Conservation (phyloP, 2,797 vertebrate genomes). For the Cynodonichthys magdalenae region DNA sequence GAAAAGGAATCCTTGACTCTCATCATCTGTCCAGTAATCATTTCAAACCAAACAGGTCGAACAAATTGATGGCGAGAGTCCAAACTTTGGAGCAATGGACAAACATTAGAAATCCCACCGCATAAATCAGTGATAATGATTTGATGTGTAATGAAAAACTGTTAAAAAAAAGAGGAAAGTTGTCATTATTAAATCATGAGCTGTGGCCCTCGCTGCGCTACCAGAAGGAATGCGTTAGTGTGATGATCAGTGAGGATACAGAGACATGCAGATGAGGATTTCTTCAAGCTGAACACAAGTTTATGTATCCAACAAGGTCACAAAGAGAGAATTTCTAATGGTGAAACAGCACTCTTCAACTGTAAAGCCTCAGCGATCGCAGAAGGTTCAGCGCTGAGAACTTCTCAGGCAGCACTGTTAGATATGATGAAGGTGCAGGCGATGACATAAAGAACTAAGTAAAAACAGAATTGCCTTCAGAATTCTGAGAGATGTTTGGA, state of each 20-base stretch:
- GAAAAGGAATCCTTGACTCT: neutral
- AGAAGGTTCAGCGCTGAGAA: constrained; percentile 34
- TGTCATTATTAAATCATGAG: constrained; percentile 70
- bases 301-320: constrained; percentile 76
- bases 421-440: no score
- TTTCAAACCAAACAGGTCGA: no score
- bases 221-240: constrained; percentile 65
- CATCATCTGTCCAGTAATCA: neutral
- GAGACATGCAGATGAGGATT: constrained; percentile 48
- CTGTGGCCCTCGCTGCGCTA: constrained; percentile 62
- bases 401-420: no score
- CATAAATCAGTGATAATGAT: constrained; percentile 31
- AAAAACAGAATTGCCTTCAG: constrained; percentile 61
- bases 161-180: constrained; percentile 39
- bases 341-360: constrained; percentile 43
- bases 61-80: neutral
- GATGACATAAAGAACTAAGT: no score
- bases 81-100: neutral
- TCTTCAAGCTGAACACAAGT: constrained; percentile 74
- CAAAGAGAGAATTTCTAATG: constrained; percentile 75
- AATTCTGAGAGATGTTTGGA: no score
- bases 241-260: constrained; percentile 72
- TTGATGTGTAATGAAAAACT: constrained; percentile 21
- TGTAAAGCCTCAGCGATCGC: constrained; percentile 37
- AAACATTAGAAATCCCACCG: constrained; percentile 20